Base-by-base conservation (phyloP, 2,113 vertebrate species). In the Turdus rufiventris region DNA sequence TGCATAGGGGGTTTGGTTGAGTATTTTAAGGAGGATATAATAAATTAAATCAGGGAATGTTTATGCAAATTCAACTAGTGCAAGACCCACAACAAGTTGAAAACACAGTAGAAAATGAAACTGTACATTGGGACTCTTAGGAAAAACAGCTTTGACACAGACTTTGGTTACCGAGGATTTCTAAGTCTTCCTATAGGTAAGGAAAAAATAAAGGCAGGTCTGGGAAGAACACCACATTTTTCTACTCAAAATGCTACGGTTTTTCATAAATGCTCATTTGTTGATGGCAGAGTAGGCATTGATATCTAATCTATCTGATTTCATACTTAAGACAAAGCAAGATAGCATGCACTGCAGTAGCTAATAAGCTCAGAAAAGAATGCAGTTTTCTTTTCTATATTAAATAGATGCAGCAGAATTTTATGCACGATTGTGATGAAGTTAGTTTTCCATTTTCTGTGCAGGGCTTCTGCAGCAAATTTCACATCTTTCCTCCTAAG, bases 401-500 rank as follows among this genome's bases (percentile, higher is more conserved):
- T 26, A 57, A 84, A 86, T 42, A 16, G 34, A 33, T 51, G 56
- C 38, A 62, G 16, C 5, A 43, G 9, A 56, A 6, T 42, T 94
- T 47, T 29, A 25, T 18, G 5, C 15, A 5, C 2, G 3, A 13
- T 34, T 29, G 5, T 56, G 40, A n/a, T 86, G 36, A 43, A n/a
- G 8, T 17, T 80, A n/a, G 11, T 80, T 91, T 80, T 77, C 8
- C 12, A n/a, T 72, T 72, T 79, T 7, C 61, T 75, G 16, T 73
- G 20, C 53, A 33, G 29, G 29, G 15, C 24, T 75, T 87, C 58
- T 51, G 73, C 54, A 94, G 48, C 38, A 81, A 94, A 66, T 94
- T 96, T 95, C 66, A 82, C 60, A 88, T 66, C 38, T 79, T 92
- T 92, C 58, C 29, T 67, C 21, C 51, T 85, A 95, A 85, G 66